Base-by-base conservation (phyloP, 2,797 vertebrate species). In the Liasis olivaceus region DNA sequence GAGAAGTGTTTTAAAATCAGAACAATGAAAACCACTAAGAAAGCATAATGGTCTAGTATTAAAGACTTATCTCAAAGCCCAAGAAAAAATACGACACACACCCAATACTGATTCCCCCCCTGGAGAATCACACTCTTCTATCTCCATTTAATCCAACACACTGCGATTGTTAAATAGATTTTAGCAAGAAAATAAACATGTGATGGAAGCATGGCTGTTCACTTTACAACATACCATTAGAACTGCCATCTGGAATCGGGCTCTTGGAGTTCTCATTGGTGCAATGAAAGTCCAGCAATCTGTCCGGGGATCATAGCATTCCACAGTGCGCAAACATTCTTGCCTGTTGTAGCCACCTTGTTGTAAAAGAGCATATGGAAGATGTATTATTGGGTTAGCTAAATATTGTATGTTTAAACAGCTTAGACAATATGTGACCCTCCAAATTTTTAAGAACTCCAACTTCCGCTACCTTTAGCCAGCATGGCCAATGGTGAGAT, bases 171-270 rank as follows among this genome's bases (percentile, higher is more conserved):
- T 77, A 17, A 89, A 64, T 3, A 28, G 47, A 24, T 28, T n/a
- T 42, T 42, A 26, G 60, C 77, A 60, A 2, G 63, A 15, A 90
- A 86, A 28, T 77, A 7, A 56, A 81, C 54, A 15, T 11, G 60
- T n/a, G 47, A 15, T 24, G 20, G 14, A 62, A 28, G 11, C 11
- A 47, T 5, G 22, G 22, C 14, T 63, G 5, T 66, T 47, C 59
- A 72, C 9, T 22, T 28, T 12, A 59, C 36, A 89, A 96, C 96
- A 54, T 97, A 99, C 99, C 99, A 99, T 99, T 42, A 99, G 97
- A 89, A 99, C 99, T 0, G 99, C 99, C 99, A 99, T 99, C 97
- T 99, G 99, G 97, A 99, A 99, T 63, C 99, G 98, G 91, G 99
- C 99, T 97, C 99, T 98, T 0, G 99, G 99, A 31, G 99, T 99